Evolutionary conservation across 2,113 vertebrate genomes (phyloP).

Genomic region (Nannobrachium achirus): DNA sequence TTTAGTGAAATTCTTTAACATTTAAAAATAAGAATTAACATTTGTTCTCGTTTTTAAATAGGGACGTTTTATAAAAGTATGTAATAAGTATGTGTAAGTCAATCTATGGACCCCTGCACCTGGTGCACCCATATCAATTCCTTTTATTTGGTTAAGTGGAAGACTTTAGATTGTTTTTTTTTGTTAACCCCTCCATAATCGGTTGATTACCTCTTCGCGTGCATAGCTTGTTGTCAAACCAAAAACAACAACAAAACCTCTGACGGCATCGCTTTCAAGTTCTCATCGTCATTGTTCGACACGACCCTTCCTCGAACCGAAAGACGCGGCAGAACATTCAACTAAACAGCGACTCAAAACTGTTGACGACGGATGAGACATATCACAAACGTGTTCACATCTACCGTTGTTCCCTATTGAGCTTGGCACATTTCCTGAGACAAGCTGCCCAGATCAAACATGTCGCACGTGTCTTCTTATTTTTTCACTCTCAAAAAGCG

Average conservation of each 20-base stretch:
- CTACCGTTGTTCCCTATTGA: too few relatives aligned
- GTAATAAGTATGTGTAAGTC: background rate
- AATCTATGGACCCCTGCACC: background rate
- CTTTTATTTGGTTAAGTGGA: slow-evolving; percentile 23
- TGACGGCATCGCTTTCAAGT: background rate
- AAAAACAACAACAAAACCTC: slow-evolving; percentile 9
- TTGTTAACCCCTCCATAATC: background rate
- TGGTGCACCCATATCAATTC: background rate
- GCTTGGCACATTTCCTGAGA: too few relatives aligned
- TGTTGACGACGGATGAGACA: slow-evolving; percentile 1
- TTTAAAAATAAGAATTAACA: too few relatives aligned
- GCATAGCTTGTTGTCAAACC: slow-evolving; percentile 54
- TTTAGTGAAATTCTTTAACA: too few relatives aligned
- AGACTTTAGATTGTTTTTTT: slow-evolving; percentile 37
- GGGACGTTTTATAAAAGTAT: background rate
- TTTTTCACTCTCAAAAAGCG: too few relatives aligned
- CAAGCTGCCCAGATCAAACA: too few relatives aligned
- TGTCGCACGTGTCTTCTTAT: too few relatives aligned
- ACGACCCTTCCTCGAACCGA: background rate
- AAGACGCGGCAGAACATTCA: slow-evolving; percentile 22
- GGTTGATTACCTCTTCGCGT: slow-evolving; percentile 1
- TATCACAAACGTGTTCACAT: too few relatives aligned
- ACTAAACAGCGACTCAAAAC: slow-evolving; percentile 15
- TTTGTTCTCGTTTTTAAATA: slow-evolving; percentile 3
- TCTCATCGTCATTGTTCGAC: slow-evolving; percentile 1